Conservation (phyloP, 2,888 invertebrate genomes). For the Drosophila nr. medialis region DNA sequence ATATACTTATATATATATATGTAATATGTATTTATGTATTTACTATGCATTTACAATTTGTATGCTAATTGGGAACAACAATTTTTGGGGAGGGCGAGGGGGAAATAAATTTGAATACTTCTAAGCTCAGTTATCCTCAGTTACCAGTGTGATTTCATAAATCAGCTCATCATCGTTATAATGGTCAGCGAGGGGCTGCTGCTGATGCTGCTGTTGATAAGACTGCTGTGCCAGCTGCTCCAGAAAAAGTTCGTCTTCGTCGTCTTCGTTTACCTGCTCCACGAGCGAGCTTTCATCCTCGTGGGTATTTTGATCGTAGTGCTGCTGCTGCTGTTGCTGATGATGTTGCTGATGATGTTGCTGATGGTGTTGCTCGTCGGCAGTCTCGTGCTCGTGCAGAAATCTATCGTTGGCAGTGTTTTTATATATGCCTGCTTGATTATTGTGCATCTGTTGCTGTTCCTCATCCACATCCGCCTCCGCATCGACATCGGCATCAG, state of each 20-base stretch:
- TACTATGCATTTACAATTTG: slow-evolving; percentile 23
- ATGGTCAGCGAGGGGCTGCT: slow-evolving; percentile 33
- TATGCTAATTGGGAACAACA: neutral
- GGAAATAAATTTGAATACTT: neutral
- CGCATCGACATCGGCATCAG: neutral
- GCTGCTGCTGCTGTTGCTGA: slow-evolving; percentile 18
- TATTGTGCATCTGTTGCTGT: neutral
- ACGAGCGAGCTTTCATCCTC: slow-evolving; percentile 46
- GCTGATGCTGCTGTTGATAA: slow-evolving; percentile 12
- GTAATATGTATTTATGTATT: slow-evolving; percentile 1
- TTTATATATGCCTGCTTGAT: slow-evolving; percentile 15
- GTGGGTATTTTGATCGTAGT: slow-evolving; percentile 40
- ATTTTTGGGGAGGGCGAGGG: neutral
- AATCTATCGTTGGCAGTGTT: slow-evolving; percentile 27
- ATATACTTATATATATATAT: slow-evolving; percentile 4
- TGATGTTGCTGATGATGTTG: slow-evolving; percentile 10
- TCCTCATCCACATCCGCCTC: slow-evolving; percentile 2
- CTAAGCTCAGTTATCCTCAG: slow-evolving; percentile 62
- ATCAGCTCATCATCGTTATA: slow-evolving; percentile 61
- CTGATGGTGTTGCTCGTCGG: slow-evolving; percentile 11
- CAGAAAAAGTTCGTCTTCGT: slow-evolving; percentile 45
- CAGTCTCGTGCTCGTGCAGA: slow-evolving; percentile 20
- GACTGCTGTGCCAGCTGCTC: slow-evolving; percentile 25
- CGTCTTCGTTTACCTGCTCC: slow-evolving; percentile 34
- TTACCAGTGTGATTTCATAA: slow-evolving; percentile 71